A percentile compares a stretch with the other conserved stretches of the same genome.
phyloP scores from a whole-genome alignment of 1,140 invertebrate species.

The Ceratoteleas bidentatus region DNA sequence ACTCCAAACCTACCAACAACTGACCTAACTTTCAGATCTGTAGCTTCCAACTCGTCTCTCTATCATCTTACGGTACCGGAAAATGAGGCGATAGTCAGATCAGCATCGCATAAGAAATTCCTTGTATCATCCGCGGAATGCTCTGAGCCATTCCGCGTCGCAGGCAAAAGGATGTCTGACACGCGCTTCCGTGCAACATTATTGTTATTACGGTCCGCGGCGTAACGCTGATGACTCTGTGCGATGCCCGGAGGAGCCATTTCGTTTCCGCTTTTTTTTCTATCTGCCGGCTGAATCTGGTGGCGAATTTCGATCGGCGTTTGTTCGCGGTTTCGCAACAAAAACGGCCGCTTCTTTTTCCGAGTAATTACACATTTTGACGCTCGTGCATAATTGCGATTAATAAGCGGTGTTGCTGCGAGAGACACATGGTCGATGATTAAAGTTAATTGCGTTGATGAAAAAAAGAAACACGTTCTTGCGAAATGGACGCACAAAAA shows the following conservation, averaged over 20 bases:
- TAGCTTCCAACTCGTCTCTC: not conserved
- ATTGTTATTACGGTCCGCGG: constrained; percentile 6
- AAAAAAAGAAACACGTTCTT: not conserved
- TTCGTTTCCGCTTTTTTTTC: too few relatives aligned
- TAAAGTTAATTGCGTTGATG: constrained; percentile 10
- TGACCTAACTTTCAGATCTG: too few relatives aligned
- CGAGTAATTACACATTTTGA: constrained; percentile 30
- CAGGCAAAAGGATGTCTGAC: constrained; percentile 10
- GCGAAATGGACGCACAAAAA: too few relatives aligned
- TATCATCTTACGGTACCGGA: not conserved
- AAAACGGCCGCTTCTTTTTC: too few relatives aligned
- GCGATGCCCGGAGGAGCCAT: too few relatives aligned
- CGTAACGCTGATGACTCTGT: constrained; percentile 2
- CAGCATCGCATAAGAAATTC: constrained; percentile 1
- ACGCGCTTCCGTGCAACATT: constrained; percentile 1
- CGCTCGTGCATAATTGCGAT: constrained; percentile 24
- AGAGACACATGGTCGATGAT: not conserved
- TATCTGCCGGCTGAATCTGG: not conserved
- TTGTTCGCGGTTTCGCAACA: not conserved
- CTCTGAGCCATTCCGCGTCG: constrained; percentile 13
- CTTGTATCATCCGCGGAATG: constrained; percentile 9
- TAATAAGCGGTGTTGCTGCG: constrained; percentile 19
- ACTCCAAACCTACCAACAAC: too few relatives aligned
- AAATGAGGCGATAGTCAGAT: too few relatives aligned
- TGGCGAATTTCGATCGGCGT: not conserved